Base-by-base conservation (phyloP, 2,888 invertebrate genomes). In the Sialis lutaria region DNA sequence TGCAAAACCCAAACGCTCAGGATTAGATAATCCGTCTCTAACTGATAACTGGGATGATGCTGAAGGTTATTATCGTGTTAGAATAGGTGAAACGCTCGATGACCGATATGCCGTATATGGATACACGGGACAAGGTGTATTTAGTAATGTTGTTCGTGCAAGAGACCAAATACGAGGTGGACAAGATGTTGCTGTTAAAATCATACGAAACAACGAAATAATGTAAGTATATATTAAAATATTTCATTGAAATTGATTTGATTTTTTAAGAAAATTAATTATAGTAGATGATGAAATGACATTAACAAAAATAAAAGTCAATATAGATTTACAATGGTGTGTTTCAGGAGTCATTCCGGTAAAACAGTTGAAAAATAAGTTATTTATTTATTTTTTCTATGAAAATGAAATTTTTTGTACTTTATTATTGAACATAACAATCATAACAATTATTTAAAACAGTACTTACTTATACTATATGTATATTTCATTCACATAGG, bases 21-120 rank as follows among this genome's bases (percentile, higher is more conserved):
- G 77, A 50, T 70, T 72, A 49, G 93, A 92, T 62, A 85, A 89
- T 66, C 93, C 95, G 0, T 87, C 88, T 43, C 72, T 98, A 40
- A 93, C 89, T 0, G 98, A 99, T 63, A 98, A 98, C 63, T 99
- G 97, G 97, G 98, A 99, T 60, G 98, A 99, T 67, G 90, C 95
- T 0, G 98, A 99, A 67, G 98, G 98, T 37, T 99, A 99, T 64
- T 99, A 99, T 65, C 77, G 88, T 53, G 95, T 97, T 7, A 78
- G 96, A 43, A 92, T 96, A 55, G 93, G 97, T 1, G 98, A 98
- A 69, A 76, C 81, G 0, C 66, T 97, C 51, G 93, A 97, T 67
- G 78, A 74, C 46, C 76, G 97, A 4, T 99, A 98, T 63, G 77
- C 82, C 40, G 97, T 99, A 2, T 95, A 89, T 64, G 97, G 97